Evolutionary conservation across 2,888 invertebrate genomes (phyloP).

Genomic region (Serrognathus titanus): DNA sequence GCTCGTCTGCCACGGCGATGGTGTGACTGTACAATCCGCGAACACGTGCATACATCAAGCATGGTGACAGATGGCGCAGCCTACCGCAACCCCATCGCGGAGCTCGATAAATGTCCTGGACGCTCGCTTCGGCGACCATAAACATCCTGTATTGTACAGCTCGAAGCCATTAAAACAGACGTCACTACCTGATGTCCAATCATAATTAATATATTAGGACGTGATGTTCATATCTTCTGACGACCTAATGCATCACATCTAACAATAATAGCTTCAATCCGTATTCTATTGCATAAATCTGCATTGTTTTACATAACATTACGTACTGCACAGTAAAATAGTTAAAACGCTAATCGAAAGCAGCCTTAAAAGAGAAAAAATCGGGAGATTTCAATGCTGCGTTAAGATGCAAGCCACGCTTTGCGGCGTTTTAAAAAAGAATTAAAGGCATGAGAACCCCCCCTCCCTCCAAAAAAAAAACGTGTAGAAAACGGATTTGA

Average conservation of each 20-base stretch:
- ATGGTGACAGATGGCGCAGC: slow-evolving; percentile 39
- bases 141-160: slow-evolving; percentile 33
- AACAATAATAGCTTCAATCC: background rate
- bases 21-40: slow-evolving; percentile 26
- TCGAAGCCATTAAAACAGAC: slow-evolving; percentile 39
- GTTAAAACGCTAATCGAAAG: too few species aligned
- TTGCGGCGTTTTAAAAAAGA: too few species aligned
- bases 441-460: too few species aligned
- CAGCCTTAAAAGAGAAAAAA: too few species aligned
- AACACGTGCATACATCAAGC: slow-evolving; percentile 40
- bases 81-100: slow-evolving; percentile 34
- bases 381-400: too few species aligned
- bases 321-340: too few species aligned
- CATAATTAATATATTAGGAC: slow-evolving; percentile 37
- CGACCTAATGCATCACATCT: slow-evolving; percentile 1
- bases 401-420: too few species aligned
- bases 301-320: too few species aligned
- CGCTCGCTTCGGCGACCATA: slow-evolving; percentile 29
- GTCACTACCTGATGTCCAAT: slow-evolving; percentile 40
- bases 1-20: background rate
- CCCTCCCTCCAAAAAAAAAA: too few species aligned
- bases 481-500: too few species aligned
- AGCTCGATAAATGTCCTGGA: slow-evolving; percentile 35
- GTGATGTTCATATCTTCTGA: slow-evolving; percentile 30
- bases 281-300: too few species aligned